Evolutionary conservation across 53 echinoderm and acorn worm genomes (phyloP), one percentile per base, ranked within the genome.

Genomic region (Apostichopus leukothele): DNA sequence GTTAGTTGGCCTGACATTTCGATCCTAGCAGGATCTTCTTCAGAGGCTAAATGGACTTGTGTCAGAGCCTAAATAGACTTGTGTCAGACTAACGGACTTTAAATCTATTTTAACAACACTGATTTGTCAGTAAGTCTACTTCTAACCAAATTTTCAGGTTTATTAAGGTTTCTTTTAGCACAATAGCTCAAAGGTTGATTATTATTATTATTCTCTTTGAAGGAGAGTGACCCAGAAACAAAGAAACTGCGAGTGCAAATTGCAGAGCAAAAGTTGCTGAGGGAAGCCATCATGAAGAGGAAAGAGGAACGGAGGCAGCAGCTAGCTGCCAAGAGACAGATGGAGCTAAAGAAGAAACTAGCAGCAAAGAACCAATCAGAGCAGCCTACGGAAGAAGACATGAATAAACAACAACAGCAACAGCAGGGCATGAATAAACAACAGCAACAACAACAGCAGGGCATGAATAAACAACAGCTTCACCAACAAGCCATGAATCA

Each of bases 231-330:
- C 66, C 92, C 91, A 75, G 95, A 98, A 75, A 90, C 90, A 19
- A 90, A 86, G 91, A 74, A 78, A 73, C 77, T 98, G n/a, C 91
- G 94, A 7, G 60, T 98, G 13, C 94, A 93, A 90, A 76, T 98
- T 23, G 96, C 89, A 19, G 98, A 98, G 79, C 98, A 98, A 88
- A 98, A 98, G 94, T 93, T 93, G 83, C 93, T 98, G 6, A 73
- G 98, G 16, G 95, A 96, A 84, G 92, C 89, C 76, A 96, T 98
- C 22, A 88, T 95, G 88, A 92, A 93, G 83, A 68, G 98, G 19
- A 98, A 98, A 73, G 98, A 98, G 60, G 94, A 92, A 52, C 63
- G 98, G 9, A 92, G 98, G 4, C 98, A 98, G 75, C 98, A 98
- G 90, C 91, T 89, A 23, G 98, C 98, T 23, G 75, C 89, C 7